Evolutionary conservation across 1,140 invertebrate species (phyloP).

Genomic region (Agrypnia vestita): DNA sequence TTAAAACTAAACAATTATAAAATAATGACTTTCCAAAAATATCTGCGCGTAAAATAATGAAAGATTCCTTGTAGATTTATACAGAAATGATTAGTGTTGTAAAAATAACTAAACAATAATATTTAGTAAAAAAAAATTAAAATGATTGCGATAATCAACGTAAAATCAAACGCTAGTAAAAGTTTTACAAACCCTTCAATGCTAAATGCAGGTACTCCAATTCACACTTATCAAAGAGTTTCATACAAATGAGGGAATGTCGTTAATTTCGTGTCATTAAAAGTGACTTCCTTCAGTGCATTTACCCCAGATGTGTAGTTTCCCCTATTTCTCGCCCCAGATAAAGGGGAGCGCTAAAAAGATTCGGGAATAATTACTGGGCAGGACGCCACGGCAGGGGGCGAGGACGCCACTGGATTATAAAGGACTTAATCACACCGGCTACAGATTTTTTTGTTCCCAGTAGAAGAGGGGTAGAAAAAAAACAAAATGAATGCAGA

Average conservation of each 20-base stretch:
- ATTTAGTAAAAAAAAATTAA: neutral
- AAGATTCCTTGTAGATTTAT: too few species aligned
- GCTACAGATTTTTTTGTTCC: slow-evolving; percentile 49
- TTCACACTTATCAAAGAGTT: slow-evolving; percentile 16
- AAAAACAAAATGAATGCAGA: slow-evolving; percentile 13
- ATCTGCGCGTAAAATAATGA: neutral
- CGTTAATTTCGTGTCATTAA: slow-evolving; percentile 41
- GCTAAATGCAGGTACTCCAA: slow-evolving; percentile 1
- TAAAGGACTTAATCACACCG: slow-evolving; percentile 49
- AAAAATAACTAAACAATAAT: too few species aligned
- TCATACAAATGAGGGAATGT: slow-evolving; percentile 31
- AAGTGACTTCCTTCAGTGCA: slow-evolving; percentile 26
- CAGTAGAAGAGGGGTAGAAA: slow-evolving; percentile 23
- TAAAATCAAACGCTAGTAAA: neutral
- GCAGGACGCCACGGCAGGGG: slow-evolving; percentile 24
- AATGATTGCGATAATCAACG: neutral
- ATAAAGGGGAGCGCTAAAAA: slow-evolving; percentile 41
- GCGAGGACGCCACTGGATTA: slow-evolving; percentile 38
- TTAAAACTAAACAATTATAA: too few species aligned
- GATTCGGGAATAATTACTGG: slow-evolving; percentile 45
- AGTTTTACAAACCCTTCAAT: neutral
- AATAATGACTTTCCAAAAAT: neutral
- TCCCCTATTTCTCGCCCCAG: slow-evolving; percentile 36
- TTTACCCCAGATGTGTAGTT: slow-evolving; percentile 23
- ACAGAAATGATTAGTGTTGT: too few species aligned